Percentiles rank a stretch among this genome's conserved stretches.
phyloP scores from a whole-genome alignment of 2,797 vertebrate species.

The Pantherophis alleghaniensis region DNA sequence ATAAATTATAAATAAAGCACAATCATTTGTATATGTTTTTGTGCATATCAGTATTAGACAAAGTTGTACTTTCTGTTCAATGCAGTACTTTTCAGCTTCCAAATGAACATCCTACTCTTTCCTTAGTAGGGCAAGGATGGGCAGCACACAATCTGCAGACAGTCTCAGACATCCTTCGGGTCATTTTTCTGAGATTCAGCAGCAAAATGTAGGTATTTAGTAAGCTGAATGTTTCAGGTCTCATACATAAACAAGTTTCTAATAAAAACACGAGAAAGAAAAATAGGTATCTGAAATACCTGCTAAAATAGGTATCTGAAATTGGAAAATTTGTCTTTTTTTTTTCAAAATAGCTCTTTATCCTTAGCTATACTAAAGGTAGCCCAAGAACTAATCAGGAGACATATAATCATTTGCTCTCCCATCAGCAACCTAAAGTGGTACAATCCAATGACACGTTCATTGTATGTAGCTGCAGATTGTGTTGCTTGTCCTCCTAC shows the following conservation, averaged over 20 bases:
- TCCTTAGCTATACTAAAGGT: neutral
- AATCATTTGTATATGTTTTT: conserved; percentile 66
- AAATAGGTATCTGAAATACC: neutral
- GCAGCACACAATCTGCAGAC: neutral
- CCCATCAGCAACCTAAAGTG: neutral
- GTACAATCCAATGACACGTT: neutral
- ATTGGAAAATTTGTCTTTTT: neutral
- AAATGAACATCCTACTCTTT: neutral
- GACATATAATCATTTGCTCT: neutral
- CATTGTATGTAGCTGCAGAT: neutral
- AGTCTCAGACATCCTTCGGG: neutral
- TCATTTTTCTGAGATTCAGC: neutral
- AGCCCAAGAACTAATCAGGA: neutral
- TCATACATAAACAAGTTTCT: neutral
- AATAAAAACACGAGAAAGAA: neutral
- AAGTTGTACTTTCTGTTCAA: conserved; percentile 44
- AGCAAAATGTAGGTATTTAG: neutral
- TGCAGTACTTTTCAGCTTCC: neutral
- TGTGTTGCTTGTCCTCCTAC: neutral
- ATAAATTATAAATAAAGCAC: conserved; percentile 79
- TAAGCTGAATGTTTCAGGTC: neutral
- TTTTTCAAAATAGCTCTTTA: neutral
- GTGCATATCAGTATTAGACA: conserved; percentile 56
- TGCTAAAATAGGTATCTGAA: neutral
- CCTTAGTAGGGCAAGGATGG: neutral